These are phyloP conservation scores for Parnassius mnemosyne DNA, from an alignment of 2,888 invertebrate species.

Conservation along the genomic window DNA sequence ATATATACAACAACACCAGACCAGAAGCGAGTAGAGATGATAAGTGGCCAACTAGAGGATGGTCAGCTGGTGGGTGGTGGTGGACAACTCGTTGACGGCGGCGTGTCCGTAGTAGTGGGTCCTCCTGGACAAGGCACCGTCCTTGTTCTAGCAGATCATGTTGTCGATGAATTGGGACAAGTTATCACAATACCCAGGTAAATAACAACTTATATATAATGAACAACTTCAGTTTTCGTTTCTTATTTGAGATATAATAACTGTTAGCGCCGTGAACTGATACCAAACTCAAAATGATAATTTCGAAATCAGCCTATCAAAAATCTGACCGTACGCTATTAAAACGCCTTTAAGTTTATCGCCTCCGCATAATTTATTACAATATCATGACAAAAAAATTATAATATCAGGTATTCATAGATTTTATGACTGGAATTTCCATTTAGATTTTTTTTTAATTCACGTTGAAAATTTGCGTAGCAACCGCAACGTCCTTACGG, in stretches of 20 bases:
- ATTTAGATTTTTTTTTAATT: constrained; percentile 9
- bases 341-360: constrained; percentile 21
- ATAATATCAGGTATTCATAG: constrained; percentile 18
- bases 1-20: constrained; percentile 90
- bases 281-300: constrained; percentile 10
- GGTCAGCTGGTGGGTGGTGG: constrained; percentile 78
- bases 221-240: not conserved
- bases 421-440: constrained; percentile 22
- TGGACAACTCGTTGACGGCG: constrained; percentile 74
- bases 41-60: constrained; percentile 83
- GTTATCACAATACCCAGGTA: constrained; percentile 85
- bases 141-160: constrained; percentile 86
- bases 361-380: constrained; percentile 23
- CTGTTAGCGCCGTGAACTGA: not conserved
- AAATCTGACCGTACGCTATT: constrained; percentile 7
- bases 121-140: constrained; percentile 81
- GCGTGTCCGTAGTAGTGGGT: constrained; percentile 76
- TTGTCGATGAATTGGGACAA: constrained; percentile 85
- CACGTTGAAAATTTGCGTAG: constrained; percentile 1
- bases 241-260: not conserved
- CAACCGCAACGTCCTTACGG: constrained; percentile 1
- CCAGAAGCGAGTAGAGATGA: constrained; percentile 90
- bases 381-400: constrained; percentile 19
- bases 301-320: constrained; percentile 16
- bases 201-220: constrained; percentile 30